Conservation (phyloP, 2,113 vertebrate genomes). For the Phaetusa simplex region DNA sequence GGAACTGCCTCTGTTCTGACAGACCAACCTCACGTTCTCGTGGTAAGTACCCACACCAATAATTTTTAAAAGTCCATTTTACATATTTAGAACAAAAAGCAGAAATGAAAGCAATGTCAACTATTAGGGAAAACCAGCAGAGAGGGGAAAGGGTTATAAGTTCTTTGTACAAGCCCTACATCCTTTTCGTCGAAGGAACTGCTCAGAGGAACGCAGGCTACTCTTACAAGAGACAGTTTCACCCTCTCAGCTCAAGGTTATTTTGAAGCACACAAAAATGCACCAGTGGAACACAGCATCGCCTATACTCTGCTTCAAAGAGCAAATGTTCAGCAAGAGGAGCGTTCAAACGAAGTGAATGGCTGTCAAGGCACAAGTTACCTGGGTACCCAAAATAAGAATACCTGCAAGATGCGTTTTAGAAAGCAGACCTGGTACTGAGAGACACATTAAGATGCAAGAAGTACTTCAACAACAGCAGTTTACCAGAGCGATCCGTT, state of each 20-base stretch:
- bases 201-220: not conserved
- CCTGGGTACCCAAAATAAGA: not conserved
- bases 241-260: not conserved
- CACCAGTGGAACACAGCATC: not conserved
- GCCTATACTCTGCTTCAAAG: not conserved
- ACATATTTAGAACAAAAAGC: not conserved
- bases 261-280: not conserved
- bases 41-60: not conserved
- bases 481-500: not conserved
- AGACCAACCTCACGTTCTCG: not conserved
- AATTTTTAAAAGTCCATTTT: not conserved
- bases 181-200: not conserved
- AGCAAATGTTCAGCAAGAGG: not conserved
- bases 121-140: not conserved
- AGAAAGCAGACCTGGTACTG: not conserved
- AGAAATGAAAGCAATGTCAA: not conserved
- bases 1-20: not conserved
- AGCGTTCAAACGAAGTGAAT: not conserved
- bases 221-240: not conserved
- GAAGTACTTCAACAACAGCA: not conserved
- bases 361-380: not conserved
- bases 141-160: not conserved
- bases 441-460: not conserved
- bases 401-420: not conserved
- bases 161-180: not conserved